Evolutionary conservation across 1,140 invertebrate genomes (phyloP).

Genomic region (Andricus grossulariae): DNA sequence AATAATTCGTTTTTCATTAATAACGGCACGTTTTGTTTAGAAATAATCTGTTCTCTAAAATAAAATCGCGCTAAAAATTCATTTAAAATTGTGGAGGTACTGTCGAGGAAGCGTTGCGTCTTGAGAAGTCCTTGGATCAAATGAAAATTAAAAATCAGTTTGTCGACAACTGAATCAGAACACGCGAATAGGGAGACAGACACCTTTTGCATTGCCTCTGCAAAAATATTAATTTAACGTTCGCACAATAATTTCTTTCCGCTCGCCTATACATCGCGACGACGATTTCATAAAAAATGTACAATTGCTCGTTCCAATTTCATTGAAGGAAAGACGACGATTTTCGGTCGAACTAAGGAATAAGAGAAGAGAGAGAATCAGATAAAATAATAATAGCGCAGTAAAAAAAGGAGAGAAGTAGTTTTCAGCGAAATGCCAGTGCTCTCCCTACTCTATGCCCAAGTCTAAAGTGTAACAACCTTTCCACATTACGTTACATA

Average conservation of each 20-base stretch:
- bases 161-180: slow-evolving; percentile 47
- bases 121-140: slow-evolving; percentile 9
- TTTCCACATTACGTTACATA: slow-evolving; percentile 70
- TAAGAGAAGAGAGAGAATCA: slow-evolving; percentile 42
- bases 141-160: slow-evolving; percentile 16
- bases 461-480: slow-evolving; percentile 69
- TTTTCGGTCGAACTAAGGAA: slow-evolving; percentile 42
- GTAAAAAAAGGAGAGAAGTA: slow-evolving; percentile 24
- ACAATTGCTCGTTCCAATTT: slow-evolving; percentile 1
- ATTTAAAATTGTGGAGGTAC: too few species aligned
- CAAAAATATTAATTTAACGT: not conserved
- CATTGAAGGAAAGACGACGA: not conserved
- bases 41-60: too few species aligned
- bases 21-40: too few species aligned
- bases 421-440: not conserved
- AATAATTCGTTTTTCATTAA: not conserved
- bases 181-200: slow-evolving; percentile 58
- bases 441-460: slow-evolving; percentile 59
- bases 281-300: slow-evolving; percentile 11
- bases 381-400: slow-evolving; percentile 43
- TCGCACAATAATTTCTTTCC: slow-evolving; percentile 5
- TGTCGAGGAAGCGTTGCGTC: not conserved
- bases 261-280: not conserved
- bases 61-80: too few species aligned
- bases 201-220: not conserved